Conservation (phyloP, 1,140 invertebrate species). For the Pachypsylla venusta region DNA sequence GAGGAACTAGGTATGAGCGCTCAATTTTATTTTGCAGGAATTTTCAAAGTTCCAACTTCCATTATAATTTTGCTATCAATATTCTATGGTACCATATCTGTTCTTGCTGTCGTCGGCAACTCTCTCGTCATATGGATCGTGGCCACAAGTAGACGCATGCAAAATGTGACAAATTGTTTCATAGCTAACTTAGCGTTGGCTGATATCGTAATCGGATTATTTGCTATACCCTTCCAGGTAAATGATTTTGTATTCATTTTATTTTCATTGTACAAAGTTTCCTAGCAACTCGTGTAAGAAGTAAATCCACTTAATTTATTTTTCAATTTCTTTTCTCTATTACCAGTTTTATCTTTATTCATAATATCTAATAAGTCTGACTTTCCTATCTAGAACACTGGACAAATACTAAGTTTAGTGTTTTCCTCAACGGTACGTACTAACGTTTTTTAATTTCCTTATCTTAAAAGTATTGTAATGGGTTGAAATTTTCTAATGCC, state of each 20-base stretch:
- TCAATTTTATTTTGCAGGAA: slow-evolving; percentile 17
- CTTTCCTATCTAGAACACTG: too few species aligned
- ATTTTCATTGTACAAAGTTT: too few species aligned
- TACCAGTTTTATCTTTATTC: too few species aligned
- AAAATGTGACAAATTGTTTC: slow-evolving; percentile 67
- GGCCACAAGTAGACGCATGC: slow-evolving; percentile 52
- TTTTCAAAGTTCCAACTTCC: slow-evolving; percentile 56
- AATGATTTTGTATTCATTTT: slow-evolving; percentile 22
- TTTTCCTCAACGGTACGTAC: too few species aligned
- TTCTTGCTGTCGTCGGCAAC: slow-evolving; percentile 65
- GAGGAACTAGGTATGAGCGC: not conserved
- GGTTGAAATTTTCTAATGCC: too few species aligned
- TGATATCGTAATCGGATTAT: slow-evolving; percentile 61
- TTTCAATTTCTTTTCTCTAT: not conserved
- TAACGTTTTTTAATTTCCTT: too few species aligned
- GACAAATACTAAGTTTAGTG: too few species aligned
- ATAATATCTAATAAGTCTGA: too few species aligned
- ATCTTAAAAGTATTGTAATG: too few species aligned
- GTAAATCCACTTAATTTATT: not conserved
- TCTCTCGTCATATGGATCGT: slow-evolving; percentile 68
- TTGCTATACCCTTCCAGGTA: slow-evolving; percentile 66
- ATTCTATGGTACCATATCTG: slow-evolving; percentile 64
- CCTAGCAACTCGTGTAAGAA: not conserved
- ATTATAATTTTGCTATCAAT: slow-evolving; percentile 56
- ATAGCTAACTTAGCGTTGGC: slow-evolving; percentile 63